Base-by-base conservation (phyloP, 2,113 vertebrate species). In the Cyanocitta stelleri region DNA sequence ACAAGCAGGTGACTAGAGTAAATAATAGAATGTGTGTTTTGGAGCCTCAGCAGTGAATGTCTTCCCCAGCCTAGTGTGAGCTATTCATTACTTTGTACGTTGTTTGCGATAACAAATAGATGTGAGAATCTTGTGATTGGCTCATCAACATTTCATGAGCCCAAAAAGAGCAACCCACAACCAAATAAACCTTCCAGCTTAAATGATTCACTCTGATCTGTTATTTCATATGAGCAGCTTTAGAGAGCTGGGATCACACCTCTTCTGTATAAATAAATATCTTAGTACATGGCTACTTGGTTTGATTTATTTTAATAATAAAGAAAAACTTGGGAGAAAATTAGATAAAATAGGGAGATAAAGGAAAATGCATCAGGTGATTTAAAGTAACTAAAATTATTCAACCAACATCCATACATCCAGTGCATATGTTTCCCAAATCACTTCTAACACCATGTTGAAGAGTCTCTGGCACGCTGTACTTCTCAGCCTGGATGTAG, bases 71-170 rank as follows among this genome's bases (percentile, higher is more conserved):
- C 24, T 55, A 59, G 21, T 56, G 41, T 51, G 39, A 87, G 71
- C 17, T 67, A 66, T 62, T 93, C 77, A 35, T 91, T 59, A 76
- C 59, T 83, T 80, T 24, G 32, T 48, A 83, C 35, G 63, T 84
- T 83, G 59, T 67, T 92, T 96, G 89, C 75, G 68, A 54, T 74
- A 87, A 86, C 6, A 6, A 90, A 88, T 72, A n/a, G 48, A 22
- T 77, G 44, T 68, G 79, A 86, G 52, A 90, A 86, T 83, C 49
- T 88, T 93, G 59, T 88, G 85, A 92, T 75, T 88, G 90, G 85
- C 83, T 90, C 79, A 72, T 82, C 66, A 89, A 67, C 51, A 39
- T 92, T 87, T 86, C 39, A 80, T 33, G n/a, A 94, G 41, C n/a
- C 48, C 44, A 75, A 88, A 83, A 96, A 72, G 68, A 86, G 56